Evolutionary conservation across 1,140 invertebrate genomes (phyloP), one percentile per base, ranked within the genome.

Genomic region (Lithobius niger): DNA sequence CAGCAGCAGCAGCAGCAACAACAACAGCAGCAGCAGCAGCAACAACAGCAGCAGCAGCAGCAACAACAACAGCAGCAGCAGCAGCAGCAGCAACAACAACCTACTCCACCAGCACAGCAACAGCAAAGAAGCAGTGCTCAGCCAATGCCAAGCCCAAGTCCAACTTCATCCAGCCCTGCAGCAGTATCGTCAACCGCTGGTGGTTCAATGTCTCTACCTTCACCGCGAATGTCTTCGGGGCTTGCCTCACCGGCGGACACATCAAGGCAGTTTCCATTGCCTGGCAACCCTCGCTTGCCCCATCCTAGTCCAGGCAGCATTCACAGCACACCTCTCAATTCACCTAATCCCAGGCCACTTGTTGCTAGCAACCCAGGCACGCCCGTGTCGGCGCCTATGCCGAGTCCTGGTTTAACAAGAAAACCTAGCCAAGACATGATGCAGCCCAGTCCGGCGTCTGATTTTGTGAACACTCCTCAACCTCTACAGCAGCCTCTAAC

Each of bases 331-430:
- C 75, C 74, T 19, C 27, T 62, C 63, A 74, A 76, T 27, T 77
- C 75, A 0, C 77, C 75, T 0, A 71, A 74, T 18, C 68, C 75
- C 27, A 71, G 67, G 42, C 66, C 73, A 54, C 64, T 76, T 19
- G 79, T 79, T 64, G 74, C 76, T 60, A 83, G 81, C 60, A 83
- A 83, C 69, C 81, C 82, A 0, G 78, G 81, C 15, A 84, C 82
- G 13, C 82, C 82, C 1, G 74, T 82, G 10, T 79, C 60, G 10
- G 45, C 45, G n/a, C 4, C 54, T 6, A 25, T 55, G 25, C 47
- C 54, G 18, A 55, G 54, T 27, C 54, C 54, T 18, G 59, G 61
- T 22, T 21, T 40, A 43, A 52, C 22, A 36, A 24, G 36, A 21
- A 47, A 50, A 36, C 44, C 10, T 27, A 44, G 27, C 26, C 54